Evolutionary conservation across 1,140 invertebrate species (phyloP), one percentile per base, ranked within the genome.

Genomic region (Wiebesia pumilae): DNA sequence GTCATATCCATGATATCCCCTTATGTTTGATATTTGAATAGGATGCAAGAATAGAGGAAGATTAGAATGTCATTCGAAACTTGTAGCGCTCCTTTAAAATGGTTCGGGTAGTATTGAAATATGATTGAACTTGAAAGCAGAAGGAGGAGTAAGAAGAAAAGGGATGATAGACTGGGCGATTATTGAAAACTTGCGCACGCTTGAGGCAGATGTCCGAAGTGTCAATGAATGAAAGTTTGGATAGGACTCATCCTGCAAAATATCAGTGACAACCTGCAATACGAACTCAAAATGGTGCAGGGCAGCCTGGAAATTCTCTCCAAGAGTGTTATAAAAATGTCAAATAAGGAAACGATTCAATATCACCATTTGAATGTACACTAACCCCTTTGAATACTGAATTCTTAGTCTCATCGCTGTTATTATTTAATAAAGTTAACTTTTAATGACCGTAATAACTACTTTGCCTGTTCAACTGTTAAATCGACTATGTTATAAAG

Each of bases 191-290:
- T 71, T 40, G 43, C 82, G 30, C n/a, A n/a, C n/a, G 33, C n/a
- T 51, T 9, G 43, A 58, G 69, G 51, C 47, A 73, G 33, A 85
- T 75, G 71, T 1, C 27, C 30, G 6, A 62, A 75, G 47, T 47
- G 65, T 21, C 84, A 69, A 81, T 81, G 43, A 69, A 85, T 40
- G 35, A 71, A 80, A 85, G 84, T 85, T 81, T 81, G 73, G 38
- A 84, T 85, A 82, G 38, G 80, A 82, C 69, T 75, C 33, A 51
- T 84, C 77, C 81, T 54, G 33, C 35, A 33, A 78, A 35, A 87
- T 84, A 54, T 87, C 35, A 71, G 80, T 38, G 71, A 87, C 86
- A 87, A 65, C 82, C 81, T 84, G 83, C 77, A 81, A 77, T 75
- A 84, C 73, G 35, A 43, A 62, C 24, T 35, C 51, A 58, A 30